Base-by-base conservation (phyloP, 2,888 invertebrate species). In the Selenia dentaria region DNA sequence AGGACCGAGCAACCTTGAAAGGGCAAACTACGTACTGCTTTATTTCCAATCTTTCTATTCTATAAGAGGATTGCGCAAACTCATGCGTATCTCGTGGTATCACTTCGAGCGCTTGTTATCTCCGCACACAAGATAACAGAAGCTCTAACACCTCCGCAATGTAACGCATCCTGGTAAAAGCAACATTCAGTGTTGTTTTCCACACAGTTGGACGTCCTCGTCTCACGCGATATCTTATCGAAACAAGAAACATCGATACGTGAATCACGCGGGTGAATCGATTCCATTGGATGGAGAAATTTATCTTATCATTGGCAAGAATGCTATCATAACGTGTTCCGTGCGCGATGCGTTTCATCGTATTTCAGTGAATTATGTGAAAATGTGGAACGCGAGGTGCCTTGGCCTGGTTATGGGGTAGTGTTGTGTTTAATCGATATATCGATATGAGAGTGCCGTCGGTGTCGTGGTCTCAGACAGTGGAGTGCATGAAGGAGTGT, bases 261-360 rank as follows among this genome's bases (percentile, higher is more conserved):
- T 28, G 20, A 83, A 85, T 88, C 85, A 87, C 86, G 86, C 80
- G 84, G 76, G 54, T 64, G 58, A 64, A 69, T 72, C 74, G 70
- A 71, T 68, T 60, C 70, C 58, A 80, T 79, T 81, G 77, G 76
- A 57, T 55, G 65, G 58, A 49, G 55, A 43, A 59, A 54, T 59
- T 31, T 59, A 59, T 63, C 62, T 66, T 67, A 74, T 74, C 76
- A 70, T 59, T 72, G n/a, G 73, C 56, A 37, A 51, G 62, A 70
- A 69, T 71, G 56, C 56, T 57, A 67, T 47, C 46, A 33, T 26
- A 20, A 2, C 10, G 64, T 62, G 73, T 28, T 41, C 36, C 16
- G 37, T 44, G 24, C 20, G 24, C 42, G 31, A 16, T 43, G 67
- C 63, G 67, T 63, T 16, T 16, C 16, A 16, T 16, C 16, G 16